Evolutionary conservation across 2,888 invertebrate species (phyloP).

Genomic region (Pollenia amentaria): DNA sequence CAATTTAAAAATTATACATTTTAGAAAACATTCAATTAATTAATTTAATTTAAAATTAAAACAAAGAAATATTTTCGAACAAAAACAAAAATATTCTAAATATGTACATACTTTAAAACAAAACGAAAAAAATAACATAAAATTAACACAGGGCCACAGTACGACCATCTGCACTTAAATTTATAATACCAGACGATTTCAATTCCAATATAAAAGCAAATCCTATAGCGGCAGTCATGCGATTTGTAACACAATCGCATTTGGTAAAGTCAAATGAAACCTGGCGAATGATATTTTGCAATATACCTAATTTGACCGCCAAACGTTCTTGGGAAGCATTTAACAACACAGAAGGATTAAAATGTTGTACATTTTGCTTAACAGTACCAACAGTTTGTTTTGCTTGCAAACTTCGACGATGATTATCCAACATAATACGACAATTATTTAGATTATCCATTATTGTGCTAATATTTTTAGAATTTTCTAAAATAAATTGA

Average conservation of each 20-base stretch:
- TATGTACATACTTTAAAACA: no score
- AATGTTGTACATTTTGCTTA: constrained; percentile 36
- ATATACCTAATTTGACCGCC: constrained; percentile 73
- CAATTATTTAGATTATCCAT: constrained; percentile 67
- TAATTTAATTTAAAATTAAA: background rate
- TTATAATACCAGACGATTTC: constrained; percentile 76
- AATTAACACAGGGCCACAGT: constrained; percentile 65
- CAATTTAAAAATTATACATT: no score
- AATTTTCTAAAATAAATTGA: constrained; percentile 70
- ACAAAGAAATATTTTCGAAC: background rate
- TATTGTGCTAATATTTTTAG: constrained; percentile 60
- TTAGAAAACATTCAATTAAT: no score
- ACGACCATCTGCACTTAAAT: constrained; percentile 74
- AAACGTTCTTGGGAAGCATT: constrained; percentile 68
- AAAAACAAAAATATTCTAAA: constrained; percentile 9
- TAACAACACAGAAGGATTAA: constrained; percentile 62
- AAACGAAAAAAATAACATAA: constrained; percentile 1
- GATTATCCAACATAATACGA: constrained; percentile 53
- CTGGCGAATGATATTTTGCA: constrained; percentile 76
- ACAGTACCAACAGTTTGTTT: constrained; percentile 1
- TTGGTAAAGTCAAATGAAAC: constrained; percentile 76
- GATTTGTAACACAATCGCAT: constrained; percentile 72
- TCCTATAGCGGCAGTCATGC: constrained; percentile 76
- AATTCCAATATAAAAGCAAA: constrained; percentile 78
- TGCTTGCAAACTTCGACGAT: constrained; percentile 20